Conservation (phyloP, 2,797 vertebrate species). For the Sebastes wilsoni region DNA sequence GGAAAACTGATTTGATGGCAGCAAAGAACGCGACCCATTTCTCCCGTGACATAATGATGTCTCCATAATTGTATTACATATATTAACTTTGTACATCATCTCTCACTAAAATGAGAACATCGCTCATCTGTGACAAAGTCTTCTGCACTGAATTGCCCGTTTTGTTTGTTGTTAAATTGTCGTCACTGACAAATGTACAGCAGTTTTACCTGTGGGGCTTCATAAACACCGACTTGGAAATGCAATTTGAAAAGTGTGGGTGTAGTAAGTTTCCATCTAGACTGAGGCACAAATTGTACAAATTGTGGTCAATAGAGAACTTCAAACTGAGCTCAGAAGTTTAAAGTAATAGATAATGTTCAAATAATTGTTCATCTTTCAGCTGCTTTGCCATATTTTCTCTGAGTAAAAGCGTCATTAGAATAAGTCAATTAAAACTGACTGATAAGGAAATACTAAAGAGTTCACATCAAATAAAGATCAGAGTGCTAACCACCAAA, state of each 20-base stretch:
- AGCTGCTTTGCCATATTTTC: neutral
- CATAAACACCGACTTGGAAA: conserved; percentile 16
- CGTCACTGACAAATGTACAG: conserved; percentile 21
- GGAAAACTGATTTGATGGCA: neutral
- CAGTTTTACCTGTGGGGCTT: conserved; percentile 18
- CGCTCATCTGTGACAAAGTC: conserved; percentile 10
- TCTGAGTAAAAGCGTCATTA: neutral
- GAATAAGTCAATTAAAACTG: neutral
- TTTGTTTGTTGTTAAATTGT: conserved; percentile 16
- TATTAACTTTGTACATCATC: conserved; percentile 35
- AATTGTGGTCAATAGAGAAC: neutral
- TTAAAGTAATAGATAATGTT: conserved; percentile 10
- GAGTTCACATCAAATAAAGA: conserved; percentile 17
- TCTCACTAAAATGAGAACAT: conserved; percentile 31
- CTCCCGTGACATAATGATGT: conserved; percentile 2
- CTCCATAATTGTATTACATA: conserved; percentile 15
- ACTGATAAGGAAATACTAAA: conserved; percentile 1
- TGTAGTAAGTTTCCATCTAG: neutral
- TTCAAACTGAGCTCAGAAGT: conserved; percentile 1
- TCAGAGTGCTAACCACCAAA: conserved; percentile 3
- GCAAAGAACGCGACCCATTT: conserved; percentile 7
- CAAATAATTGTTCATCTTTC: conserved; percentile 3
- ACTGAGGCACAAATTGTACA: neutral
- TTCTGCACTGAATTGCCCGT: neutral
- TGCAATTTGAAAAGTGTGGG: neutral